Evolutionary conservation across 2,797 vertebrate species (phyloP).

Genomic region (Spheniscus humboldti): DNA sequence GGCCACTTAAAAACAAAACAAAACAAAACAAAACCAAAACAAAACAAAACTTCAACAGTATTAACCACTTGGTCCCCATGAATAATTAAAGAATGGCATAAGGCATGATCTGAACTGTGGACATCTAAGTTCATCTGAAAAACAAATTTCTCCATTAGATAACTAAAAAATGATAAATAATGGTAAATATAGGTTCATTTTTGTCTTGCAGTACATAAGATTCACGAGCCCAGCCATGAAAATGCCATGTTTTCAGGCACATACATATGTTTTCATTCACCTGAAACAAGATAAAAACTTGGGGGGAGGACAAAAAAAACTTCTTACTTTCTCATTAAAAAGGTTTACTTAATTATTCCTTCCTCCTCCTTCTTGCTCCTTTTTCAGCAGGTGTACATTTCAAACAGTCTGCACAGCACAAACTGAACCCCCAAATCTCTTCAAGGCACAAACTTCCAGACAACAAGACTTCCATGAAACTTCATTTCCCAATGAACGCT

Average conservation of each 20-base stretch:
- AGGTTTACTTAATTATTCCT: neutral
- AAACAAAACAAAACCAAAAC: neutral
- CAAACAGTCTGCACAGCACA: neutral
- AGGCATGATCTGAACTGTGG: neutral
- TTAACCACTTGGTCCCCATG: rapidly evolving
- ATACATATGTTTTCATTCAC: neutral
- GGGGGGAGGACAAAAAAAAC: too few relatives aligned
- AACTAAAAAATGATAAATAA: neutral
- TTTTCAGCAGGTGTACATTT: neutral
- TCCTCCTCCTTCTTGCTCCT: neutral
- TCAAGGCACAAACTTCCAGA: neutral
- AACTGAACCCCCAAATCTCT: neutral
- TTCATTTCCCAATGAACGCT: rapidly evolving
- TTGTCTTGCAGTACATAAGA: rapidly evolving
- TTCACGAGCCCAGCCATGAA: neutral
- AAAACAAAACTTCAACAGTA: neutral
- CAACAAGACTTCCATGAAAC: neutral
- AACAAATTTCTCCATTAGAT: neutral
- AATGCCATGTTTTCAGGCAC: neutral
- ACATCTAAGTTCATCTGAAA: neutral
- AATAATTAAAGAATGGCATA: neutral
- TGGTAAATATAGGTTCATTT: neutral
- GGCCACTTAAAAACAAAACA: neutral
- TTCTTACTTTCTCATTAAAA: neutral
- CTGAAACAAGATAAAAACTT: neutral